A percentile compares a stretch with the other conserved stretches of the same genome.
Evolutionary conservation across 2,113 vertebrate genomes (phyloP).

Genomic region (Sceloporus undulatus): DNA sequence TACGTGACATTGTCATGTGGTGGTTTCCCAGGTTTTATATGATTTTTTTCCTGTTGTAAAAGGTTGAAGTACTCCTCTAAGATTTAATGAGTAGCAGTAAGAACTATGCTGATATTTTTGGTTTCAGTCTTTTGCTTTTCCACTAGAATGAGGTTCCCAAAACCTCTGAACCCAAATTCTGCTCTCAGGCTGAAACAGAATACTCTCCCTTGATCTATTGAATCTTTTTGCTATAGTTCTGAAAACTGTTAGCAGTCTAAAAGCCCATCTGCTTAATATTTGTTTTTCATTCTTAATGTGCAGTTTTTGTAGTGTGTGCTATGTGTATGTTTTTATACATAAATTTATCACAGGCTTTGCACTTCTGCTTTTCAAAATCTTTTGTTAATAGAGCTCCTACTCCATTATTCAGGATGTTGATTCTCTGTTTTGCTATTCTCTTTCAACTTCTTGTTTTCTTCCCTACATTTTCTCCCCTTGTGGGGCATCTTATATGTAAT

Average conservation of each 20-base stretch:
- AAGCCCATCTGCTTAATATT: not conserved
- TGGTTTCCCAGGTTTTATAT: no score
- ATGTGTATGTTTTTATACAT: no score
- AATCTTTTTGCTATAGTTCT: not conserved
- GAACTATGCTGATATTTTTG: no score
- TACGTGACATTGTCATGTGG: no score
- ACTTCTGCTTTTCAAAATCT: not conserved
- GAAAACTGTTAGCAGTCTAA: not conserved
- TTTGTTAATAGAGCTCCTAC: slow-evolving; percentile 3
- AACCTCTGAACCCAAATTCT: no score
- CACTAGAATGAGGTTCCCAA: no score
- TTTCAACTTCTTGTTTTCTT: slow-evolving; percentile 9
- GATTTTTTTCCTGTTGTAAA: no score
- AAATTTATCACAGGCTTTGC: not conserved
- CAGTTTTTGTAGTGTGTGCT: not conserved
- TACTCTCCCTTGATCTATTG: no score
- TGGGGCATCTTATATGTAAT: not conserved
- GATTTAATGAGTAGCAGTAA: no score
- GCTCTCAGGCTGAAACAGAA: no score
- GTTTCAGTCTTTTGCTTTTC: no score
- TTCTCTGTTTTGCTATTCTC: slow-evolving; percentile 1
- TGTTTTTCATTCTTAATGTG: not conserved
- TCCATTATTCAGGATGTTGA: slow-evolving; percentile 9
- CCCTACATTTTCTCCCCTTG: not conserved
- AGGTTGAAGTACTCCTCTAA: no score